These are phyloP conservation scores for Tilapia sparmanii DNA, from an alignment of 2,113 vertebrate genomes.

Conservation along the genomic window DNA sequence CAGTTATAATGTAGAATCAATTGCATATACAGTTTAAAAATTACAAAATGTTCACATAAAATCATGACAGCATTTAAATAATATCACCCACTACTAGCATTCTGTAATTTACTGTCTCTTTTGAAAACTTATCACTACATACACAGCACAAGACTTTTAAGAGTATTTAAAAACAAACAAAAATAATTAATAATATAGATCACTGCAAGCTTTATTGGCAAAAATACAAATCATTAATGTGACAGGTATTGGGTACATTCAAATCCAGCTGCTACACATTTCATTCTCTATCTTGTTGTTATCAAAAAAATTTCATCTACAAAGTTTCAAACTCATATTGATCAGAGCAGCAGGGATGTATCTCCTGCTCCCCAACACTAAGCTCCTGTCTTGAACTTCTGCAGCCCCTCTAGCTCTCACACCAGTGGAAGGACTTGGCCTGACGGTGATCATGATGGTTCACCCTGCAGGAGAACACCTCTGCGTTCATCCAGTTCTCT, in stretches of 20 bases:
- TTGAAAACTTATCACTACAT: accelerated
- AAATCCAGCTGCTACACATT: accelerated
- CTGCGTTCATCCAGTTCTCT: not conserved
- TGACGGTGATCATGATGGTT: accelerated
- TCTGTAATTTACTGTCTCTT: too few relatives aligned
- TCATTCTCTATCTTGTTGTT: not conserved
- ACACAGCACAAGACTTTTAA: too few relatives aligned
- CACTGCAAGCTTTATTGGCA: not conserved
- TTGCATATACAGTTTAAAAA: too few relatives aligned
- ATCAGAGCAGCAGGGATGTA: not conserved
- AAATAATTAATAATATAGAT: accelerated
- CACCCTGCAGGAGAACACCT: not conserved
- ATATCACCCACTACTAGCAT: too few relatives aligned
- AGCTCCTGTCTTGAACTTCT: slow-evolving; percentile 1
- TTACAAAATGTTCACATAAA: too few relatives aligned
- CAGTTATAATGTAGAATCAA: too few relatives aligned
- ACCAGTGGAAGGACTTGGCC: not conserved
- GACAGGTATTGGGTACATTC: accelerated
- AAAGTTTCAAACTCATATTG: not conserved
- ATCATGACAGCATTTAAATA: too few relatives aligned
- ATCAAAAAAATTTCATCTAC: accelerated
- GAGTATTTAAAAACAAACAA: not conserved
- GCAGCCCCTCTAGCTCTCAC: not conserved
- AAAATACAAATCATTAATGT: accelerated
- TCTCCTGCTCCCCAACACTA: not conserved